Evolutionary conservation across 2,113 vertebrate species (phyloP).

Genomic region (Podilymbus podiceps): DNA sequence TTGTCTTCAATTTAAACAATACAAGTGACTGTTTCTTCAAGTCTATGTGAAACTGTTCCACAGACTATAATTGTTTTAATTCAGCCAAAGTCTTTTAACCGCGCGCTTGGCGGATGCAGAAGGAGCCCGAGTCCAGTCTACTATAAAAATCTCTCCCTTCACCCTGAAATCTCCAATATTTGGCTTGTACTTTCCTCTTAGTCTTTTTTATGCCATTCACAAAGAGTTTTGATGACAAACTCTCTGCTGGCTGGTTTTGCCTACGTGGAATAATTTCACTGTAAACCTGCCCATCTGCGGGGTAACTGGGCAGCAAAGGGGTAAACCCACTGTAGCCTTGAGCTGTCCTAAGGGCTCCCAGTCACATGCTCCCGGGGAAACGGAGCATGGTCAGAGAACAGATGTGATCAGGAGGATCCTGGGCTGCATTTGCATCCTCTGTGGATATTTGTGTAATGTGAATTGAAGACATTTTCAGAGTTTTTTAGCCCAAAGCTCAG

Average conservation of each 20-base stretch:
- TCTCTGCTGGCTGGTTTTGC: neutral
- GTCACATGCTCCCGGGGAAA: fast-evolving
- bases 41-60: neutral
- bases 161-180: neutral
- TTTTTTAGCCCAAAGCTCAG: neutral
- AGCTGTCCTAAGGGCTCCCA: neutral
- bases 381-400: neutral
- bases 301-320: neutral
- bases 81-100: neutral
- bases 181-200: neutral
- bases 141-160: neutral
- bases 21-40: neutral
- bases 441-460: neutral
- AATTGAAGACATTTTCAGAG: neutral
- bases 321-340: neutral
- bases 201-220: neutral
- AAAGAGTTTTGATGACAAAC: neutral
- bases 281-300: neutral
- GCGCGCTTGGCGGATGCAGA: neutral
- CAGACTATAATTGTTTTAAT: neutral
- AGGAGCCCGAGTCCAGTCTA: neutral
- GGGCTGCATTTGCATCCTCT: neutral
- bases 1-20: neutral
- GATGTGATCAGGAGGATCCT: neutral
- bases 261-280: neutral